Conservation (phyloP, 2,113 vertebrate species). For the Bos javanicus region DNA sequence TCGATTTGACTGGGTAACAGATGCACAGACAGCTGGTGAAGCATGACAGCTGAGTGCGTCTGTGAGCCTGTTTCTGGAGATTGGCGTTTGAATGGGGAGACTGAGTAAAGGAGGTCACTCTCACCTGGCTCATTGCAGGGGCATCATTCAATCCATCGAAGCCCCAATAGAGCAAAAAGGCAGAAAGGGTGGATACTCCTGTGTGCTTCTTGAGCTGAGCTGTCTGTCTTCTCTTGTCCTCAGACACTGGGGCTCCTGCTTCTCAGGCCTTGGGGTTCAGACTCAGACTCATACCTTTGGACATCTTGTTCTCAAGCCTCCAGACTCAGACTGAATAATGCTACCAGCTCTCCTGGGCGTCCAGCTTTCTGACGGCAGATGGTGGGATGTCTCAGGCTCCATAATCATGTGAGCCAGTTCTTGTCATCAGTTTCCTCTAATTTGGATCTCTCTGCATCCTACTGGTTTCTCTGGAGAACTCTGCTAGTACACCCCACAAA, state of each 20-base stretch:
- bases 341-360: background rate
- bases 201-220: background rate
- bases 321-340: background rate
- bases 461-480: background rate
- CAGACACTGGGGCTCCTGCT: background rate
- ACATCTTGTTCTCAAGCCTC: background rate
- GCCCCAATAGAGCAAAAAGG: rapidly evolving
- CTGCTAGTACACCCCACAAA: background rate
- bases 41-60: background rate
- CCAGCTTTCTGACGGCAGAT: background rate
- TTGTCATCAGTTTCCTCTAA: background rate
- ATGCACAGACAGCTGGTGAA: rapidly evolving
- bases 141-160: rapidly evolving
- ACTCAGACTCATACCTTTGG: background rate
- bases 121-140: background rate
- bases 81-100: rapidly evolving
- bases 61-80: background rate
- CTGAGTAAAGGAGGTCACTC: no score
- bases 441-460: background rate
- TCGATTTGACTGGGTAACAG: background rate
- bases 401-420: background rate
- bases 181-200: background rate
- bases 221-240: background rate
- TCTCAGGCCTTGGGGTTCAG: background rate
- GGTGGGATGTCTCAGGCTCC: background rate